Evolutionary conservation across 2,113 vertebrate species (phyloP), one percentile per base, ranked within the genome.

Genomic region (Siphamia tubifer): DNA sequence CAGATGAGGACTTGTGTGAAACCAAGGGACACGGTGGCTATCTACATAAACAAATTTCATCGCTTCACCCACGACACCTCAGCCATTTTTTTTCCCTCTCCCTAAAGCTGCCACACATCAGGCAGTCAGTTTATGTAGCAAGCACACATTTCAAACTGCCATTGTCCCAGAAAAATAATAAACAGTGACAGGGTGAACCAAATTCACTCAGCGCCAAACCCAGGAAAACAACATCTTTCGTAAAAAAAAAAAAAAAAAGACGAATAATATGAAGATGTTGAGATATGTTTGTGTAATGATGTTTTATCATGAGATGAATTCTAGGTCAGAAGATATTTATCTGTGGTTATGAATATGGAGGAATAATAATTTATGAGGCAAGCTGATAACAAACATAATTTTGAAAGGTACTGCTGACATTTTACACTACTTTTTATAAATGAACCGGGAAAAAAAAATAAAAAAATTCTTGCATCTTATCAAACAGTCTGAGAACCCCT

Each of bases 401-500:
- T 74, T 79, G 70, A 86, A 81, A 83, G 73, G 72, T 77, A 23
- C 42, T 5, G 42, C 42, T 81, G 79, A 85, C 65, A 75, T 76
- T 84, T 79, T 48, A 64, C n/a, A 31, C 42, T 28, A 5, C 49
- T 51, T 69, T 73, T 65, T 78, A 24, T 58, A 77, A 82, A 84
- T 35, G 48, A 80, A 63, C 25, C 15, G n/a, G n/a, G n/a, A n/a
- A 65, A 72, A 77, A 77, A 72, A 57, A 55, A 84, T 68, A 56
- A 27, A 80, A 16, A 34, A 25, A 28, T 65, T 76, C 73, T 71
- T 72, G 53, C 68, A 40, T 88, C 80, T 76, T 85, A 84, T 82
- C 80, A 90, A 87, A 77, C 68, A 82, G 77, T 74, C 56, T 68
- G 72, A 79, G 58, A 76, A 70, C 60, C 82, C 80, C 69, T 85